Percentiles rank a stretch among this genome's conserved stretches.
Conservation (phyloP, 2,113 vertebrate species). For the Gallinago media region DNA sequence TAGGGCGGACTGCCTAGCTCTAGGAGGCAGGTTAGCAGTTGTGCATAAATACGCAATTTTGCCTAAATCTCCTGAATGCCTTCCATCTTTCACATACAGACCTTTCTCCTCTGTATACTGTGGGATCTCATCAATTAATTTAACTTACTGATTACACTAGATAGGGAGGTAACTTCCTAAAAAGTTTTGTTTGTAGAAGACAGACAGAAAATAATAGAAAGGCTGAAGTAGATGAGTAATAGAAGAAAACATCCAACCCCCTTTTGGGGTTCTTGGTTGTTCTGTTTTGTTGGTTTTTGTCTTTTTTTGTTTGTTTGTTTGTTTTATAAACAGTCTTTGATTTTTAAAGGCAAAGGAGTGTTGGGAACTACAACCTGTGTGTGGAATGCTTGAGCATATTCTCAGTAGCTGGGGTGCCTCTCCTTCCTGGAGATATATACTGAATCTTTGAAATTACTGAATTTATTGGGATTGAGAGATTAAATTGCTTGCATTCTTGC, state of each 20-base stretch:
- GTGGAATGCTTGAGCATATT: not conserved
- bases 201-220: not conserved
- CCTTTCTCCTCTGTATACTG: not conserved
- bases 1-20: not conserved
- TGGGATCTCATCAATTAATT: not conserved
- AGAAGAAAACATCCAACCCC: not conserved
- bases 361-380: not conserved
- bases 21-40: not conserved
- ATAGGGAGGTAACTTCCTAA: not conserved
- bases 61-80: not conserved
- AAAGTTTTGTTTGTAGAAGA: not conserved
- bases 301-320: not conserved
- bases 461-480: not conserved
- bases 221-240: not conserved
- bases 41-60: not conserved
- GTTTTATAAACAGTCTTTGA: not conserved
- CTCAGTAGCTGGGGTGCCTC: not conserved
- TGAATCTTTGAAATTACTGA: not conserved
- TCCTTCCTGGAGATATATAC: not conserved
- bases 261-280: not conserved
- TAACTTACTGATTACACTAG: not conserved
- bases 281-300: not conserved
- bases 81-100: accelerated
- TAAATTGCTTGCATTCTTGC: not conserved
- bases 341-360: not conserved